phyloP scores from a whole-genome alignment of 2,888 invertebrate genomes.

The Colletes collaris region DNA sequence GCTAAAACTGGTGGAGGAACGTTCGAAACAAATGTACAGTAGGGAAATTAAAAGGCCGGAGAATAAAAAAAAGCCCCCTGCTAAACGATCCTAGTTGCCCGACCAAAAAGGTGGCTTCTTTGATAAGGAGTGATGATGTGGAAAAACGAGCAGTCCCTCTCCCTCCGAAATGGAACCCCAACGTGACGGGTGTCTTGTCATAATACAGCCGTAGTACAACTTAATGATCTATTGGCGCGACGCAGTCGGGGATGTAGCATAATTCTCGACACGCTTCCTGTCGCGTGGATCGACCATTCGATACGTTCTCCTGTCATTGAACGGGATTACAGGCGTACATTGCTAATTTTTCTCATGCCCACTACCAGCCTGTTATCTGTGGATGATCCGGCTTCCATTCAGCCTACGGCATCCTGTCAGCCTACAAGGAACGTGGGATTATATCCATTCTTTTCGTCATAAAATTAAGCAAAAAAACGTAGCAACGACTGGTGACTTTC shows the following conservation, averaged over 20 bases:
- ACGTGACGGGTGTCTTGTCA: slow-evolving; percentile 75
- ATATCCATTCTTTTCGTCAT: slow-evolving; percentile 35
- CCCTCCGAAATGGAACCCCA: slow-evolving; percentile 37
- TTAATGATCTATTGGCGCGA: slow-evolving; percentile 80
- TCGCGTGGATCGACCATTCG: slow-evolving; percentile 78
- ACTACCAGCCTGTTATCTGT: slow-evolving; percentile 68
- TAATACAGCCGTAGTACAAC: slow-evolving; percentile 76
- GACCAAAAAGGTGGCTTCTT: slow-evolving; percentile 48
- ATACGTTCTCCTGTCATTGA: slow-evolving; percentile 67
- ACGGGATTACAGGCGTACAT: slow-evolving; percentile 77
- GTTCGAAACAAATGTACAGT: slow-evolving; percentile 34
- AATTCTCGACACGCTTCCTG: slow-evolving; percentile 80
- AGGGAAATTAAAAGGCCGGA: slow-evolving; percentile 47
- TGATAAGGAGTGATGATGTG: slow-evolving; percentile 57
- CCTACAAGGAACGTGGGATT: slow-evolving; percentile 67
- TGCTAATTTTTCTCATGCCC: slow-evolving; percentile 79
- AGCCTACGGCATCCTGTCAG: slow-evolving; percentile 56
- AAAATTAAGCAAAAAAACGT: slow-evolving; percentile 42
- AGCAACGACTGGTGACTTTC: slow-evolving; percentile 37
- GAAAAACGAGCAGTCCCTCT: slow-evolving; percentile 55
- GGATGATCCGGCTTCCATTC: slow-evolving; percentile 68
- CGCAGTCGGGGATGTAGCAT: slow-evolving; percentile 74
- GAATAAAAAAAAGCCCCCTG: slow-evolving; percentile 34
- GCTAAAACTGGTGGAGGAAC: too few species aligned
- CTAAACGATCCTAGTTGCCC: slow-evolving; percentile 41